These are phyloP conservation scores for Pygoscelis antarcticus DNA, from an alignment of 2,113 vertebrate species.

Conservation along the genomic window DNA sequence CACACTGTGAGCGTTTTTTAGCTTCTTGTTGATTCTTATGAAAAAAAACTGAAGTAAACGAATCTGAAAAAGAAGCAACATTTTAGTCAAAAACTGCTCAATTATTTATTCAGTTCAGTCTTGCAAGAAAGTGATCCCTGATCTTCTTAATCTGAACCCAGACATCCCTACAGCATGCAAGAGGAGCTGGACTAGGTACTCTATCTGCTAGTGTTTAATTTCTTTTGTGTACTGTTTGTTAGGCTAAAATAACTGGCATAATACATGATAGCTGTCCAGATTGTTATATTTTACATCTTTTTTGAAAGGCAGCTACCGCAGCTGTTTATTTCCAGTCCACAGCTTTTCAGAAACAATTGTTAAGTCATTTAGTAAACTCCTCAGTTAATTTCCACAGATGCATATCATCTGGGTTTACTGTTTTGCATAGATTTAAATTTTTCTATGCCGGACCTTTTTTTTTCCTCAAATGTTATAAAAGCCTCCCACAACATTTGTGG, in stretches of 20 bases:
- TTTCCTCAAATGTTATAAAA: neutral
- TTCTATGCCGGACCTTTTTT: neutral
- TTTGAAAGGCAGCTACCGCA: slow-evolving; percentile 2
- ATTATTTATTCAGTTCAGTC: neutral
- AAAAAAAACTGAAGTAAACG: neutral
- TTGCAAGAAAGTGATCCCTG: neutral
- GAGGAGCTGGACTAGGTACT: neutral
- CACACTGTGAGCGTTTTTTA: neutral
- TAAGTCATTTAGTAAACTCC: slow-evolving; percentile 49
- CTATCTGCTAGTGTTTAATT: neutral
- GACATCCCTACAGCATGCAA: neutral
- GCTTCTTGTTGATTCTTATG: neutral
- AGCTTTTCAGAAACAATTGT: slow-evolving; percentile 50
- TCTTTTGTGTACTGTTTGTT: neutral
- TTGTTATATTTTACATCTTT: slow-evolving; percentile 7
- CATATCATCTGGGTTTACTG: slow-evolving; percentile 42
- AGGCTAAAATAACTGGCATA: neutral
- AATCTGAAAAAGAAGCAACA: neutral
- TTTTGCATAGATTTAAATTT: slow-evolving; percentile 17
- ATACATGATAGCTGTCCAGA: neutral
- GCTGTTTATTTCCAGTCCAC: slow-evolving; percentile 47
- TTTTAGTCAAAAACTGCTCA: neutral
- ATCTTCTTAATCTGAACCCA: neutral
- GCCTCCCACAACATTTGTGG: neutral
- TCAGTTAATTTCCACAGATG: slow-evolving; percentile 55